Conservation (phyloP, 2,113 vertebrate genomes). For the Paracanthobrama guichenoti region DNA sequence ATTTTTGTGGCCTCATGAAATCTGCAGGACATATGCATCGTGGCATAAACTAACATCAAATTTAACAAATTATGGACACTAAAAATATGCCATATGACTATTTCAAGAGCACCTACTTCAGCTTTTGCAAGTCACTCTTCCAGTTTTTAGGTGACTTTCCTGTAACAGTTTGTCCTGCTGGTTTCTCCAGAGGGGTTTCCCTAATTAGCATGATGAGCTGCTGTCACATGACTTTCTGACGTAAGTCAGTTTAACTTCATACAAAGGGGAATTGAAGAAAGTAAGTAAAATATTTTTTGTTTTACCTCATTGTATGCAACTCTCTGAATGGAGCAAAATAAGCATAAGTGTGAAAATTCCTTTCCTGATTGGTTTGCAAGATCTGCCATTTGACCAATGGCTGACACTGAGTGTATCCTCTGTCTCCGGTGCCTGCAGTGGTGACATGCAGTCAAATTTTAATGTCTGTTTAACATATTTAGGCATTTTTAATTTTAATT, state of each 20-base stretch:
- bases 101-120: neutral
- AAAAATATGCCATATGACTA: neutral
- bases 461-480: neutral
- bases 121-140: constrained; percentile 49
- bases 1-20: too few species aligned
- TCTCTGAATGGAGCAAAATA: neutral
- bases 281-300: neutral
- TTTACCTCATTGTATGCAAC: neutral
- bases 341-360: neutral
- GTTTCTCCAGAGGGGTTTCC: constrained; percentile 2
- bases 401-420: neutral
- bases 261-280: too few species aligned
- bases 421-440: neutral
- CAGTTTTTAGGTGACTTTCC: neutral
- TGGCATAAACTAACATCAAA: neutral
- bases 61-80: neutral
- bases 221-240: neutral
- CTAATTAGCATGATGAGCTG: neutral
- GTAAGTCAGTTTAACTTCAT: neutral
- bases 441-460: neutral
- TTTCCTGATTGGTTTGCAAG: neutral
- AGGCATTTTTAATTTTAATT: neutral
- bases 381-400: neutral
- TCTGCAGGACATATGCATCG: too few species aligned
- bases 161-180: neutral